These are phyloP conservation scores for Clistopyga incitator DNA, from an alignment of 2,888 invertebrate species.

Conservation along the genomic window DNA sequence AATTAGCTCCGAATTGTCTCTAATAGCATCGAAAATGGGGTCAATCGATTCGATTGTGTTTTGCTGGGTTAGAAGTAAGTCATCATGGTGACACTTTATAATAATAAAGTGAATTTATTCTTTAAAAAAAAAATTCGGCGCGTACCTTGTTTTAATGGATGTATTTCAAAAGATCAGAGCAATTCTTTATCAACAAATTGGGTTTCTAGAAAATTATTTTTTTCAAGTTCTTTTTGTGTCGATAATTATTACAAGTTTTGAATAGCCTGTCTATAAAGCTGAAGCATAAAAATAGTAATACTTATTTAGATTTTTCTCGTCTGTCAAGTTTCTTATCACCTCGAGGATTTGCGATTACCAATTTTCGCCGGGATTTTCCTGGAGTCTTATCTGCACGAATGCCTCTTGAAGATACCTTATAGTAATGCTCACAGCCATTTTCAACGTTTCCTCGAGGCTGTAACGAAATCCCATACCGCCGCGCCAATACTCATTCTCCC, in stretches of 20 bases:
- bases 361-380: constrained; percentile 61
- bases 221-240: neutral
- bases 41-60: too few relatives aligned
- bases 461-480: constrained; percentile 55
- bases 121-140: too few relatives aligned
- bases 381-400: constrained; percentile 66
- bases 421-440: constrained; percentile 61
- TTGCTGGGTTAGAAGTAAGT: too few relatives aligned
- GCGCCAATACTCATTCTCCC: constrained; percentile 50
- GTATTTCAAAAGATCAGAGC: too few relatives aligned
- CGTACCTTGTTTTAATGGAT: too few relatives aligned
- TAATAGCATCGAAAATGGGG: neutral
- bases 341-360: constrained; percentile 55
- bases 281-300: neutral
- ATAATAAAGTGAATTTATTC: too few relatives aligned
- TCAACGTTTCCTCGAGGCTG: constrained; percentile 65
- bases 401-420: constrained; percentile 46
- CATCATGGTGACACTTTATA: too few relatives aligned
- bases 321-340: constrained; percentile 41
- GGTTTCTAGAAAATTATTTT: neutral
- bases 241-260: neutral
- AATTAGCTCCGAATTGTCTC: neutral
- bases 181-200: too few relatives aligned
- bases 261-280: neutral
- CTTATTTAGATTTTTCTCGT: constrained; percentile 29